phyloP scores from a whole-genome alignment of 2,113 vertebrate species.

The Isichthys henryi region DNA sequence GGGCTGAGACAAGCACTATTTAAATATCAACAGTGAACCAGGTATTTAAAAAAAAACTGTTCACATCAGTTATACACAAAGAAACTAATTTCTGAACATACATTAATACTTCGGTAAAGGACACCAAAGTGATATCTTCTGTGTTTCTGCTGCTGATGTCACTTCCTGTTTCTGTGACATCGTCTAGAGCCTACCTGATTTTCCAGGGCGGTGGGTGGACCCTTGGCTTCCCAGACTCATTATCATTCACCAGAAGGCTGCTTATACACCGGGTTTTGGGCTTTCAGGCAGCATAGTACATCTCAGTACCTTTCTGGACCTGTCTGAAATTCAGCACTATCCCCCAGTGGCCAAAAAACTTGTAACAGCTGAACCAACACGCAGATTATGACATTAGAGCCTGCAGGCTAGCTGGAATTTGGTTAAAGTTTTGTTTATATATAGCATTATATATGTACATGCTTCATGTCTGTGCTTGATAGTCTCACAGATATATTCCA shows the following conservation, averaged over 20 bases:
- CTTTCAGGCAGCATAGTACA: background rate
- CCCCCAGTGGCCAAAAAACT: background rate
- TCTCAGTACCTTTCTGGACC: background rate
- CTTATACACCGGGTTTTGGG: background rate
- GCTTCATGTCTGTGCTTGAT: background rate
- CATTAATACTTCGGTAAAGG: background rate
- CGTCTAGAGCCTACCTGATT: background rate
- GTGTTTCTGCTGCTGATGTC: background rate
- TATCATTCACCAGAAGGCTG: background rate
- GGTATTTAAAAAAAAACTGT: background rate
- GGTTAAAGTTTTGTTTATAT: background rate
- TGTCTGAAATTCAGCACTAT: background rate
- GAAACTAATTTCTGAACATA: background rate
- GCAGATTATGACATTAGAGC: background rate
- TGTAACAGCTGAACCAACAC: constrained; percentile 1
- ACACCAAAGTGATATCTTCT: background rate
- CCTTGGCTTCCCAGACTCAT: background rate
- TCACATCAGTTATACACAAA: background rate
- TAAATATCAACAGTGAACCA: background rate
- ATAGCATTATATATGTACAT: background rate
- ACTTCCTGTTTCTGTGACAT: background rate
- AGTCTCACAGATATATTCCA: background rate
- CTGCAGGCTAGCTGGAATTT: background rate
- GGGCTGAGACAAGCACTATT: background rate
- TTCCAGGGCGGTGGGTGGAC: background rate